These are phyloP conservation scores for Esox masquinongy DNA, from an alignment of 2,797 vertebrate species.

Conservation along the genomic window DNA sequence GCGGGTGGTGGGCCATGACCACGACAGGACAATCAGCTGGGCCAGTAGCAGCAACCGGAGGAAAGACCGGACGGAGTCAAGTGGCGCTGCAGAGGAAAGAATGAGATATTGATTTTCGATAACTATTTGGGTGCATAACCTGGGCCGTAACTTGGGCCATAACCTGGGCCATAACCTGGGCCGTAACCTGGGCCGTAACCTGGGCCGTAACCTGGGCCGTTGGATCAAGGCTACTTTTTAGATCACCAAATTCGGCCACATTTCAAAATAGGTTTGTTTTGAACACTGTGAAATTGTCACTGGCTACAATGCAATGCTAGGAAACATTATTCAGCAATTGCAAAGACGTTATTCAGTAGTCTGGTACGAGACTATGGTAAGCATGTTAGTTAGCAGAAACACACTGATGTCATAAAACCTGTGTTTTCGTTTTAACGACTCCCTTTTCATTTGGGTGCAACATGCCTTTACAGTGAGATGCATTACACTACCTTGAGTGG, in stretches of 20 bases:
- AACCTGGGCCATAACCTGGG: too few relatives aligned
- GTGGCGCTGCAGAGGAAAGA: conserved; percentile 53
- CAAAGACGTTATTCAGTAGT: not conserved
- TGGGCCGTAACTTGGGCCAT: not conserved
- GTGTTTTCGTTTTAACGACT: not conserved
- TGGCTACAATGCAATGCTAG: not conserved
- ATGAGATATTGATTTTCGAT: conserved; percentile 1
- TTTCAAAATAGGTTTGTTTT: not conserved
- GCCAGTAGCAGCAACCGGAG: conserved; percentile 63
- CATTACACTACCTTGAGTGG: not conserved
- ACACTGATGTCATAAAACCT: not conserved
- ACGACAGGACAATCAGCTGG: conserved; percentile 47
- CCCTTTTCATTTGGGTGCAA: not conserved
- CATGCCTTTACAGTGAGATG: not conserved
- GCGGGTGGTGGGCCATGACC: conserved; percentile 23
- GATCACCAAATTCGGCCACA: not conserved
- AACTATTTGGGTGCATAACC: not conserved
- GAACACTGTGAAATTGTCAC: not conserved
- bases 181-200: too few relatives aligned
- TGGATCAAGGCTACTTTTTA: not conserved
- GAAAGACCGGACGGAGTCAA: conserved; percentile 27
- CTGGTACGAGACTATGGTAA: not conserved
- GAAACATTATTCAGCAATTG: not conserved
- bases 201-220: too few relatives aligned
- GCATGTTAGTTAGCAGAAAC: not conserved